Percentiles rank a stretch among this genome's conserved stretches.
These are phyloP conservation scores for Panorpa germanica DNA, from an alignment of 2,888 invertebrate species.

Conservation along the genomic window DNA sequence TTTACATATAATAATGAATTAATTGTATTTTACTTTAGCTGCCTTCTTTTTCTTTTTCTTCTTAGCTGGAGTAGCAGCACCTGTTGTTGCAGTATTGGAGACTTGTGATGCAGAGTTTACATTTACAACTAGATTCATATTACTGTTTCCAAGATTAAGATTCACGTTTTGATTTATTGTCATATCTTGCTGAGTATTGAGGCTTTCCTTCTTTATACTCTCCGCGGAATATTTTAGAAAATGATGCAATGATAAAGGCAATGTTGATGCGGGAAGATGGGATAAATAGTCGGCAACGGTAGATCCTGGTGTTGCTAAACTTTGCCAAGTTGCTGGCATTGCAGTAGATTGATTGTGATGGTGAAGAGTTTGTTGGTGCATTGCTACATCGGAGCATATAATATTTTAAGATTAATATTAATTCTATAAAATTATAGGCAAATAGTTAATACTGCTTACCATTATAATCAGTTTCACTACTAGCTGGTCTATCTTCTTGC, in stretches of 20 bases:
- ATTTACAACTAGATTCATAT: conserved; percentile 18
- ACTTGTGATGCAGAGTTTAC: conserved; percentile 18
- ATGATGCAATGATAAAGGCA: conserved; percentile 65
- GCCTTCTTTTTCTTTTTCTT: conserved; percentile 69
- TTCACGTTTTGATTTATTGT: conserved; percentile 17
- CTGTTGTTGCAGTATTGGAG: conserved; percentile 16
- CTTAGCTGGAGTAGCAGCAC: conserved; percentile 28
- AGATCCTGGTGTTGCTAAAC: conserved; percentile 35
- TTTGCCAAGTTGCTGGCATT: conserved; percentile 25
- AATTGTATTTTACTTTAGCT: conserved; percentile 17
- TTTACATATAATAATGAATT: no score
- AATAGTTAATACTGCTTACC: no score
- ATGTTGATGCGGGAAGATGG: conserved; percentile 50
- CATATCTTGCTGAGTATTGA: no score
- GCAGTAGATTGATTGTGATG: no score
- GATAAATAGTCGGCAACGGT: conserved; percentile 74
- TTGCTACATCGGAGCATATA: no score
- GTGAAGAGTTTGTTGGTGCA: no score
- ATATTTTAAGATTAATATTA: no score
- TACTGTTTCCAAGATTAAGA: conserved; percentile 17
- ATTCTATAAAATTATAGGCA: no score
- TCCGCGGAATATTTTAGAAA: conserved; percentile 67
- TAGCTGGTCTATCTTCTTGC: no score
- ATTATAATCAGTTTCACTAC: no score
- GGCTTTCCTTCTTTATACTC: conserved; percentile 58